phyloP scores from a whole-genome alignment of 2,113 vertebrate genomes.

The Bagarius yarrelli region DNA sequence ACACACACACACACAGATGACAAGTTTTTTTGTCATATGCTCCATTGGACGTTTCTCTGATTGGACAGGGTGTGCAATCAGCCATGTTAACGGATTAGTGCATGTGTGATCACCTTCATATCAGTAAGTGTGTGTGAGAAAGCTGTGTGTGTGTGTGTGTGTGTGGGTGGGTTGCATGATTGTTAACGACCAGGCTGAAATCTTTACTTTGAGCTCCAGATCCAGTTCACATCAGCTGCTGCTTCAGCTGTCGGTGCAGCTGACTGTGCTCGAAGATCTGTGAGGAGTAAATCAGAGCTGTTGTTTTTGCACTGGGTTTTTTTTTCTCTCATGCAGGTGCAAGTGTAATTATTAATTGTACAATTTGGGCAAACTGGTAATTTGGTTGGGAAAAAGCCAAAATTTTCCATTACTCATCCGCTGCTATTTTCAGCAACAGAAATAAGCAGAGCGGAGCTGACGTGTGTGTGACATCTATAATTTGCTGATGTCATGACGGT shows the following conservation, averaged over 20 bases:
- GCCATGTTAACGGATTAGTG: conserved; percentile 10
- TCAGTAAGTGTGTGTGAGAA: not conserved
- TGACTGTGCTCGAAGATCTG: not conserved
- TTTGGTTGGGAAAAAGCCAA: not conserved
- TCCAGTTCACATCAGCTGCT: conserved; percentile 18
- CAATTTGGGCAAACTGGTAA: not conserved
- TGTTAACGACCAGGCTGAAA: conserved; percentile 8
- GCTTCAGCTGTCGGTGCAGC: conserved; percentile 21
- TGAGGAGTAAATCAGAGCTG: conserved; percentile 4
- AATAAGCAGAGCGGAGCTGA: not conserved
- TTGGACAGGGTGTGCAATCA: conserved; percentile 7
- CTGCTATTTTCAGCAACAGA: not conserved
- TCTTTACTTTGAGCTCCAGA: conserved; percentile 14
- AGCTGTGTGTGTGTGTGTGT: conserved; percentile 20
- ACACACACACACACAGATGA: not conserved
- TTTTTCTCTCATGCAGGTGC: conserved; percentile 1
- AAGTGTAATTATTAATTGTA: not conserved
- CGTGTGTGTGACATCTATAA: not conserved
- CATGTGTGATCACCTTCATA: no score
- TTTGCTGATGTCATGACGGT: not conserved
- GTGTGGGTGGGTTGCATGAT: conserved; percentile 11
- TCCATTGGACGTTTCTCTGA: no score
- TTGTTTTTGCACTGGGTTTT: conserved; percentile 6
- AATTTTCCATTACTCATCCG: not conserved
- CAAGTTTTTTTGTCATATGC: no score